Evolutionary conservation across 2,888 invertebrate species (phyloP).

Genomic region (Cosmia pyralina): DNA sequence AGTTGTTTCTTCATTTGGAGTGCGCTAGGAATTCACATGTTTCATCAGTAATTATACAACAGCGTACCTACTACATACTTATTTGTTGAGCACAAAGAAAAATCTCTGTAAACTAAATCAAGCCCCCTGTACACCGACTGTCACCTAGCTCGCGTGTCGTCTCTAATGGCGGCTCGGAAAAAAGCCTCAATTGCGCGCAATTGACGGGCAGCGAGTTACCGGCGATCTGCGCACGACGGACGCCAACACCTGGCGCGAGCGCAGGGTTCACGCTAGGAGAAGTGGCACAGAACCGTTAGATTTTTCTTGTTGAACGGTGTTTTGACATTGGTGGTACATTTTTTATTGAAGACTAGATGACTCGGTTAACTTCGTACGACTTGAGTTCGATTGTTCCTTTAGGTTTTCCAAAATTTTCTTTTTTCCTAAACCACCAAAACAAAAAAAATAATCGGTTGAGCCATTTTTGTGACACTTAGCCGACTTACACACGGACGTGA

Average conservation of each 20-base stretch:
- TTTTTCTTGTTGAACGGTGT: background rate
- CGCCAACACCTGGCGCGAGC: slow-evolving; percentile 79
- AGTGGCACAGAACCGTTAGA: background rate
- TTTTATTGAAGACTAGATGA: no score
- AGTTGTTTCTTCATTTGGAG: no score
- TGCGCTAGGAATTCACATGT: no score
- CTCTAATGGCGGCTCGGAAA: slow-evolving; percentile 84
- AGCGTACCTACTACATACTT: background rate
- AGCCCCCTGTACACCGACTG: slow-evolving; percentile 72
- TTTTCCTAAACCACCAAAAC: no score
- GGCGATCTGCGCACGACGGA: slow-evolving; percentile 84
- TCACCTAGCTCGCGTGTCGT: slow-evolving; percentile 81
- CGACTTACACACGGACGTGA: no score
- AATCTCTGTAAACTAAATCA: background rate
- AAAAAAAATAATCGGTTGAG: no score
- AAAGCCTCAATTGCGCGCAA: slow-evolving; percentile 85
- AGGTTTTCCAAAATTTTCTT: no score
- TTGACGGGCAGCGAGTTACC: slow-evolving; percentile 82
- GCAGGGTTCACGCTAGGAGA: slow-evolving; percentile 63
- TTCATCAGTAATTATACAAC: background rate
- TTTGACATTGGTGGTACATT: no score
- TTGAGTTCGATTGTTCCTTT: no score
- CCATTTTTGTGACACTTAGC: no score
- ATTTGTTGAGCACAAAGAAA: background rate
- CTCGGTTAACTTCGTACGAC: no score